A percentile compares a stretch with the other conserved stretches of the same genome.
Evolutionary conservation across 2,797 vertebrate species (phyloP).

Genomic region (Crypturellus tataupa): DNA sequence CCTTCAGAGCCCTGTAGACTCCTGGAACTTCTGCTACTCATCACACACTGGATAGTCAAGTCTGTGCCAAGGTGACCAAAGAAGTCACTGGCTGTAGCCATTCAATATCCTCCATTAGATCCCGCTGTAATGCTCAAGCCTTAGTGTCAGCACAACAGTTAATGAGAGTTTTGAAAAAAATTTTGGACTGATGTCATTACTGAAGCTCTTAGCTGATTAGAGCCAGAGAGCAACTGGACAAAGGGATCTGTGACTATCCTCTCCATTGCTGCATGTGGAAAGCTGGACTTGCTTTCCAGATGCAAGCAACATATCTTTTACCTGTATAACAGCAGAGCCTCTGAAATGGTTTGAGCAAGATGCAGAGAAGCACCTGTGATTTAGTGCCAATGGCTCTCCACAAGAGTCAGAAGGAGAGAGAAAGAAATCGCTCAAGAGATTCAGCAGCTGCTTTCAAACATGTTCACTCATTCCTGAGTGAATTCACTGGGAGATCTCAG

Average conservation of each 20-base stretch:
- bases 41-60: background rate
- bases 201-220: background rate
- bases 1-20: background rate
- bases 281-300: background rate
- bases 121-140: background rate
- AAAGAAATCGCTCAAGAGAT: background rate
- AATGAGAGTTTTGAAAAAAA: background rate
- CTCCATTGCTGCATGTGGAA: too few species aligned
- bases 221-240: background rate
- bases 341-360: background rate
- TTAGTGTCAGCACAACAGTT: background rate
- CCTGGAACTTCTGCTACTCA: background rate
- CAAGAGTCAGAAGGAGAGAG: background rate
- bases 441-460: background rate
- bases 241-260: too few species aligned
- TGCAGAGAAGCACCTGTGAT: background rate
- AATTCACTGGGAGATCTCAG: accelerated
- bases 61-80: background rate
- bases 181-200: background rate
- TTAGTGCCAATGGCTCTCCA: background rate
- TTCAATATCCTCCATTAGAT: background rate
- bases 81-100: background rate
- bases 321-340: background rate
- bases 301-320: accelerated
- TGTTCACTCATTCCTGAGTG: background rate